phyloP scores from a whole-genome alignment of 2,888 invertebrate species.

The Ormia ochracea region DNA sequence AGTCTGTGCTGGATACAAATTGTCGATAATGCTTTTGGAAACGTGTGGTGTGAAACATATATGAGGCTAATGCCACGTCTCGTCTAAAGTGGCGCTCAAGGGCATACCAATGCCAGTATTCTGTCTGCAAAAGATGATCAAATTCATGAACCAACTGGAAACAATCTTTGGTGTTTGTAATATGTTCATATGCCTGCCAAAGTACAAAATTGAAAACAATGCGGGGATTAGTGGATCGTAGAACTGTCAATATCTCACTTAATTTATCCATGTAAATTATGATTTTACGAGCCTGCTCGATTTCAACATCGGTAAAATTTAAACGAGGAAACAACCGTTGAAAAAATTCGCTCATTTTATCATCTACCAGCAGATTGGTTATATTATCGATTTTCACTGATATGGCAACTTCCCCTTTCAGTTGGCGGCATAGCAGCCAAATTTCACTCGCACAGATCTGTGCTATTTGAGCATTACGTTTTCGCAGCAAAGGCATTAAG shows the following conservation, averaged over 20 bases:
- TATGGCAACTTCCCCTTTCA: conserved; percentile 54
- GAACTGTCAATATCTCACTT: conserved; percentile 63
- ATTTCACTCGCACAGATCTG: conserved; percentile 70
- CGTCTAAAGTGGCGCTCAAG: conserved; percentile 65
- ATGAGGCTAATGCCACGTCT: conserved; percentile 71
- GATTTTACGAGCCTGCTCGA: conserved; percentile 67
- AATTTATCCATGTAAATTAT: conserved; percentile 66
- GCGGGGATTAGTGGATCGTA: conserved; percentile 68
- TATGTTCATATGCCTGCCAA: conserved; percentile 69
- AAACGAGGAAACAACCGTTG: conserved; percentile 65
- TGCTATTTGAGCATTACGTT: conserved; percentile 67
- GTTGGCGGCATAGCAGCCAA: conserved; percentile 68
- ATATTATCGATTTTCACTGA: conserved; percentile 15
- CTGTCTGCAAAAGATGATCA: conserved; percentile 68
- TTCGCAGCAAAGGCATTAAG: conserved; percentile 63
- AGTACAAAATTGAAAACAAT: conserved; percentile 71
- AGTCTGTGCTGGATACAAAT: conserved; percentile 65
- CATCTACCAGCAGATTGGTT: conserved; percentile 56
- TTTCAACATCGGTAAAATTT: conserved; percentile 66
- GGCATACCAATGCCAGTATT: conserved; percentile 73
- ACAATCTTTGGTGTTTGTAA: conserved; percentile 68
- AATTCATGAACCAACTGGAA: conserved; percentile 69
- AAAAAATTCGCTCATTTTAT: conserved; percentile 67
- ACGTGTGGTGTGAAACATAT: conserved; percentile 71
- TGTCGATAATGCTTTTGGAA: conserved; percentile 70